A percentile compares a stretch with the other conserved stretches of the same genome.
These are phyloP conservation scores for Phalacrocorax aristotelis DNA, from an alignment of 2,113 vertebrate species.

Conservation along the genomic window DNA sequence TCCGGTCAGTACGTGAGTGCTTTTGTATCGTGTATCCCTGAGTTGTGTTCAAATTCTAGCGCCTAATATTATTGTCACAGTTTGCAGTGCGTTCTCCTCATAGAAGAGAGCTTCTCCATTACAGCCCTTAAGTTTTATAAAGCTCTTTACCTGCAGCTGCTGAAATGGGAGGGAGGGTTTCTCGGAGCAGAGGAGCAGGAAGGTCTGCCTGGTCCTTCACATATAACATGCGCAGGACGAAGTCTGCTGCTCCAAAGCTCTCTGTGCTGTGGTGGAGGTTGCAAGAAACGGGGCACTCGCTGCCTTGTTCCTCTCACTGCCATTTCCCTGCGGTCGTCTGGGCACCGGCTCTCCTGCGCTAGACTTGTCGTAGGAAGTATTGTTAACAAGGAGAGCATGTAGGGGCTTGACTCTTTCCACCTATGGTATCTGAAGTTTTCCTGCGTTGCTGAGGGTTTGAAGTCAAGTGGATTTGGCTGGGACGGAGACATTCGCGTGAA, in stretches of 20 bases:
- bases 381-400: background rate
- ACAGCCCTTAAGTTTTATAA: fast-evolving
- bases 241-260: background rate
- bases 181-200: background rate
- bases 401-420: background rate
- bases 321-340: background rate
- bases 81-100: background rate
- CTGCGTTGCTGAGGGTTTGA: background rate
- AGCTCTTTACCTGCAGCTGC: background rate
- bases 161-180: background rate
- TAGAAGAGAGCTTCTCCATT: background rate
- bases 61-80: fast-evolving
- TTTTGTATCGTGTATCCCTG: background rate
- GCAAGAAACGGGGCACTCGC: fast-evolving
- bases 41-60: background rate
- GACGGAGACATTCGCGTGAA: background rate
- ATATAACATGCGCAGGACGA: too few species aligned
- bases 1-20: background rate
- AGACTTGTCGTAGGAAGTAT: background rate
- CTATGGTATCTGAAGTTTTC: background rate
- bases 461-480: background rate
- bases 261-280: background rate
- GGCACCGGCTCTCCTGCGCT: fast-evolving
- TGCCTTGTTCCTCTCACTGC: background rate
- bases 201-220: background rate